Base-by-base conservation (phyloP, 1,140 invertebrate genomes). In the Pantala flavescens region DNA sequence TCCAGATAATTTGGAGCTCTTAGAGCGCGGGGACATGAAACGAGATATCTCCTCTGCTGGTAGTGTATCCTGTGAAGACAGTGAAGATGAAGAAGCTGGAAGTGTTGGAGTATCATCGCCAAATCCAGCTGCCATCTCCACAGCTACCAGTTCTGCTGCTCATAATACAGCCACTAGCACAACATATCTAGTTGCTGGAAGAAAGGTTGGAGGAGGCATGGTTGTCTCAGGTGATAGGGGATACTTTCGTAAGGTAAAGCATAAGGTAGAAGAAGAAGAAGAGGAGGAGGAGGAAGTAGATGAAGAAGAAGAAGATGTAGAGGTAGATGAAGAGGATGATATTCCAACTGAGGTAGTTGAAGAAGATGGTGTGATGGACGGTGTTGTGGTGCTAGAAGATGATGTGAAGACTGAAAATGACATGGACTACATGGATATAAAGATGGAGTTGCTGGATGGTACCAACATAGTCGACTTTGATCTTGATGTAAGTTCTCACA, bases 1-100 rank as follows among this genome's bases (percentile, higher is more conserved):
- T 83, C 23, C 81, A 88, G 92, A 94, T 77, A 89, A 91, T 78
- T 80, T 95, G 77, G 93, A 94, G 79, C 85, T 90, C 0, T 79
- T 95, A 16, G 93, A 95, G 81, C 85, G 91, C 2, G 93, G 93
- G 0, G 93, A 95, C 80, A 90, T 95, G 89, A 94, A 94, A 78
- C 92, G 84, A 77, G 84, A 84, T 43, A 83, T 82, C 77, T 78
- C 77, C 73, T 78, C 77, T 55, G 82, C 81, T 75, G 80, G 80
- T 74, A 83, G 81, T 76, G 82, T 79, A n/a, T 83, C 83, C 76
- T 84, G 82, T 72, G 84, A 83, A 70, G 83, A 83, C 23, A 84
- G 83, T 77, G 84, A 84, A 70, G 84, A 84, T 73, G 85, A 84
- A 74, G 83, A 83, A 74, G 82, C 82, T 63, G 83, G 82, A 9